Evolutionary conservation across 1,140 invertebrate genomes (phyloP), one percentile per base, ranked within the genome.

Genomic region (Scylla paramamosain): DNA sequence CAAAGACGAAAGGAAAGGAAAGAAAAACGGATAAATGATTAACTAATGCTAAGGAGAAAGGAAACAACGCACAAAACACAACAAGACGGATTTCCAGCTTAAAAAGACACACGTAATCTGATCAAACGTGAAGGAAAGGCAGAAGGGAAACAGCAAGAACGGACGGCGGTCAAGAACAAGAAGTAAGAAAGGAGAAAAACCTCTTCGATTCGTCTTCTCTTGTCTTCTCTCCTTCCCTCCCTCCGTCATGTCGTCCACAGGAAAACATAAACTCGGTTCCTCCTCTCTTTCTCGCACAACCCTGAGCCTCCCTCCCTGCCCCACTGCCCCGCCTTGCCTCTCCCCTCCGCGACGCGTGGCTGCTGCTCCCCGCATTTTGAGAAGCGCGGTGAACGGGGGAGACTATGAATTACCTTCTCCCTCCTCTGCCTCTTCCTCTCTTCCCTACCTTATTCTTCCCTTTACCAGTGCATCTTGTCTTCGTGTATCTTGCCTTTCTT

Each of bases 141-240:
- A 59, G 52, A 59, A 59, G 20, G 20, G 12, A 59, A 4, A 1
- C 10, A 12, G 20, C 52, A 59, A 59, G 52, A 59, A 39, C 52
- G 39, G 67, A 77, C 20, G 67, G 20, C 8, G 67, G 67, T 77
- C 67, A 77, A n/a, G 25, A 77, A 77, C 67, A 20, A n/a, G 25
- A 8, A n/a, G 20, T 12, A n/a, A 77, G 67, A 20, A 77, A 77
- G 67, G 67, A 77, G 67, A n/a, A 77, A 77, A 77, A 77, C 12
- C 67, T 77, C 25, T n/a, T 59, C 67, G 20, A 77, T 77, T 77
- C 67, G 67, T 77, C 67, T 77, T 77, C 67, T 77, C 67, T 77
- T 77, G 67, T 77, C 67, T 77, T 77, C 67, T 77, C 67, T 77
- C 67, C 67, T 77, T 77, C 67, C 67, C 67, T 77, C 67, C 67